A percentile compares a stretch with the other conserved stretches of the same genome.
These are phyloP conservation scores for Hyperoplus lanceolatus DNA, from an alignment of 2,797 vertebrate species.

Conservation along the genomic window DNA sequence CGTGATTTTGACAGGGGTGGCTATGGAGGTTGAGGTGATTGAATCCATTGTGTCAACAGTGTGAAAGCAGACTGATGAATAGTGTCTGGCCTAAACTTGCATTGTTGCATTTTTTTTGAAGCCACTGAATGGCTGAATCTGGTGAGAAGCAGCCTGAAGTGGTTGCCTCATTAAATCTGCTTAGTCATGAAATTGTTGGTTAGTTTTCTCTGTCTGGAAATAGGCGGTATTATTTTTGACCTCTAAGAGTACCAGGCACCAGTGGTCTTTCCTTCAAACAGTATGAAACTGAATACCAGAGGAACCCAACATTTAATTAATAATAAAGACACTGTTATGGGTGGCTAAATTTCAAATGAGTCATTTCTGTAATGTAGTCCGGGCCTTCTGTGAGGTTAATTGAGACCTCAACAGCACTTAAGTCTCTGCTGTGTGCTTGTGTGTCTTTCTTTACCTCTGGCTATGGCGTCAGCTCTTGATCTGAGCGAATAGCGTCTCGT, in stretches of 20 bases:
- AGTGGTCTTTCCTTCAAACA: slow-evolving; percentile 9
- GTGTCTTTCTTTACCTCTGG: slow-evolving; percentile 65
- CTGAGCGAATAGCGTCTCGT: slow-evolving; percentile 42
- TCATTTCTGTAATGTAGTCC: slow-evolving; percentile 61
- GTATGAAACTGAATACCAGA: slow-evolving; percentile 44
- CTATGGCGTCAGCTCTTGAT: slow-evolving; percentile 52
- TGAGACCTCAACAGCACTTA: slow-evolving; percentile 75
- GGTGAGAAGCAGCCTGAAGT: slow-evolving; percentile 9
- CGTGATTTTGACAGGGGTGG: slow-evolving; percentile 23
- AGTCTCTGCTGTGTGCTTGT: slow-evolving; percentile 37
- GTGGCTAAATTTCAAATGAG: slow-evolving; percentile 66
- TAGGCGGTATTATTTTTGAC: slow-evolving; percentile 23
- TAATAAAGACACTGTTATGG: slow-evolving; percentile 50
- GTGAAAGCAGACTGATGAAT: neutral
- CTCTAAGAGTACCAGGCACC: neutral
- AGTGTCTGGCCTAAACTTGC: neutral
- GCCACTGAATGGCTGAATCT: neutral
- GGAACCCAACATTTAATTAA: slow-evolving; percentile 61
- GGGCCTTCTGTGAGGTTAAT: slow-evolving; percentile 70
- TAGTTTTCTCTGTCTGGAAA: neutral
- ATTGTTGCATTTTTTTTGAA: slow-evolving; percentile 6
- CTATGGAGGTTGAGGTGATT: slow-evolving; percentile 22
- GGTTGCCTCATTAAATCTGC: slow-evolving; percentile 31
- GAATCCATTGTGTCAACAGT: neutral
- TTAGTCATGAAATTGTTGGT: slow-evolving; percentile 29